Conservation (phyloP, 2,113 vertebrate species). For the Triplophysa siluroides region DNA sequence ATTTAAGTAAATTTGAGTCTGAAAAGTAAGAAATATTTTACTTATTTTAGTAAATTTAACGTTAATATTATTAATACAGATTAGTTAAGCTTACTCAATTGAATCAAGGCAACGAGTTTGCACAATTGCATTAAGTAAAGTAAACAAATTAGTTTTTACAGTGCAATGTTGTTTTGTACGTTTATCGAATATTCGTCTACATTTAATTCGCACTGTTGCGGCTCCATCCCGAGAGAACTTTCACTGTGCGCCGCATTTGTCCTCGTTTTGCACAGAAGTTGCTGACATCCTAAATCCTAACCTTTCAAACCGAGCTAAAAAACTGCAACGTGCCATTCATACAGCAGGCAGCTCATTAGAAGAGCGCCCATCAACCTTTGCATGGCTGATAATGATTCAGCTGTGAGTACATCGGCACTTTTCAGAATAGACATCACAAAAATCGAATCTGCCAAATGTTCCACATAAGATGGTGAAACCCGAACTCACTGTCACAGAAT, state of each 20-base stretch:
- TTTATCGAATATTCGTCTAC: too few relatives aligned
- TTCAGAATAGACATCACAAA: conserved; percentile 47
- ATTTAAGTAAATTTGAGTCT: too few relatives aligned
- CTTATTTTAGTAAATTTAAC: too few relatives aligned
- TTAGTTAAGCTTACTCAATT: too few relatives aligned
- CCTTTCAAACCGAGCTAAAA: conserved; percentile 44
- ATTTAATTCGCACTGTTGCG: not conserved
- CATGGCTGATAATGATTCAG: conserved; percentile 43
- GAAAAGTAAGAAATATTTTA: too few relatives aligned
- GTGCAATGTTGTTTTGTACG: not conserved
- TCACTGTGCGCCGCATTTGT: conserved; percentile 7
- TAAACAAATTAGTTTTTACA: too few relatives aligned
- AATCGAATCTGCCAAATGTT: conserved; percentile 48
- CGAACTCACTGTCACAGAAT: conserved; percentile 2
- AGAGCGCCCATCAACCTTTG: conserved; percentile 42
- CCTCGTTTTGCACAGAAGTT: conserved; percentile 18
- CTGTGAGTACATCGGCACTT: conserved; percentile 46
- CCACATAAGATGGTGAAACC: not conserved
- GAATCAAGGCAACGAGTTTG: too few relatives aligned
- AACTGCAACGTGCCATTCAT: conserved; percentile 42
- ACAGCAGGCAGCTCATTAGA: conserved; percentile 47
- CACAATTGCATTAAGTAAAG: too few relatives aligned
- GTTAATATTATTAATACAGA: too few relatives aligned
- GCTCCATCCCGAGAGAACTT: not conserved
- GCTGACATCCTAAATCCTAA: conserved; percentile 48